Base-by-base conservation (phyloP, 2,888 invertebrate genomes). In the Euclidia mi region DNA sequence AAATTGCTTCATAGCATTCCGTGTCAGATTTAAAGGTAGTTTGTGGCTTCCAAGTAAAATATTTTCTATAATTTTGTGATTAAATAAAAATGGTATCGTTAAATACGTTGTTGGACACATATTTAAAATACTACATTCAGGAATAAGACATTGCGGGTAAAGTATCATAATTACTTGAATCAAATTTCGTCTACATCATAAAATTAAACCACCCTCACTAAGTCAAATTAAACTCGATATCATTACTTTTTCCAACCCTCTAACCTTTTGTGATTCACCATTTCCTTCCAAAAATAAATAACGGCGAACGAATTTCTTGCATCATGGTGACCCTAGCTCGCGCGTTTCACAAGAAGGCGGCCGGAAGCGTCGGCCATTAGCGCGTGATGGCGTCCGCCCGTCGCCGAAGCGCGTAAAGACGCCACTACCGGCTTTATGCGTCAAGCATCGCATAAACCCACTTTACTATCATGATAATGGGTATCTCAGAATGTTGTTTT, bases 281-380 rank as follows among this genome's bases (percentile, higher is more conserved):
- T 71, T 71, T 71, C 69, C 71, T 58, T 53, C 45, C 34, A 68
- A 58, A 65, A 71, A 71, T 62, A 56, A 65, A 68, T 51, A 60
- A n/a, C 50, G 56, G 61, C 49, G 35, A 59, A 55, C 45, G 50
- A 44, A 70, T 65, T 71, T 67, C 65, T 63, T 57, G 44, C 37
- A 48, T 38, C 45, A 57, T 60, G 59, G 63, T 45, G 41, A 50
- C 52, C 57, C 50, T 66, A 62, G 42, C 44, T 51, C 60, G 55
- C 60, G 52, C 67, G 59, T 60, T 74, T 73, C 72, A 78, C 75
- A 83, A 83, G 84, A 85, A 84, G 73, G 78, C 76, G 69, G 35
- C 59, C 82, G 87, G 85, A 87, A 79, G 79, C 70, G 67, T 68
- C 71, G 68, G 72, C n/a, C n/a, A n/a, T n/a, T n/a, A n/a, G n/a